Evolutionary conservation across 2,888 invertebrate species (phyloP), one percentile per base, ranked within the genome.

Genomic region (Epinotia brunnichana): DNA sequence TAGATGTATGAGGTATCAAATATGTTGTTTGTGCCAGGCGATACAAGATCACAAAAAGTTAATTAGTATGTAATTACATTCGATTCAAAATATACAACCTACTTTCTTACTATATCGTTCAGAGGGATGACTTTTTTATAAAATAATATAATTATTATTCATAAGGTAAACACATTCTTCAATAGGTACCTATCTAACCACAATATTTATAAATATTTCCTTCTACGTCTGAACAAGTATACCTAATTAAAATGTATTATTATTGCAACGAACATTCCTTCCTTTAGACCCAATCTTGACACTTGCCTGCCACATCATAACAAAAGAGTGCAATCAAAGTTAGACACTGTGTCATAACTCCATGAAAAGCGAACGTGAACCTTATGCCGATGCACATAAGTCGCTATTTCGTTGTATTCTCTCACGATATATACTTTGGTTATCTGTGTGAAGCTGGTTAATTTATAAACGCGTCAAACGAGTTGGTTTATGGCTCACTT

Each of bases 381-480:
- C 62, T 62, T 62, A 62, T 11, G 24, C 5, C 1, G 4, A 62
- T 11, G n/a, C 3, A 17, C 2, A 3, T 29, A 29, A 29, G 62
- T 62, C n/a, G 48, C 2, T 62, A 62, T 24, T 48, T 11, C 48
- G 11, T 5, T n/a, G 29, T n/a, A 5, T 9, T 29, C 29, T 2
- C 10, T 24, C 11, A 48, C 13, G 17, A 62, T 29, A 7, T 24
- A 17, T n/a, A 11, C 2, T 11, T n/a, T 48, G 4, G n/a, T 51
- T 62, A 3, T 5, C 17, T 24, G 11, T 62, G 4, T 44, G 21
- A 44, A 44, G 48, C 11, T 51, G n/a, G 48, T 48, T 62, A 62
- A 62, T 62, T 62, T 62, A 62, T 48, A 48, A 61, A 44, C 61
- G 15, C 48, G 24, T 48, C 48, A 62, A 62, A 48, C 17, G 62